Evolutionary conservation across 2,113 vertebrate species (phyloP), one percentile per base, ranked within the genome.

Genomic region (Polypterus bichir): DNA sequence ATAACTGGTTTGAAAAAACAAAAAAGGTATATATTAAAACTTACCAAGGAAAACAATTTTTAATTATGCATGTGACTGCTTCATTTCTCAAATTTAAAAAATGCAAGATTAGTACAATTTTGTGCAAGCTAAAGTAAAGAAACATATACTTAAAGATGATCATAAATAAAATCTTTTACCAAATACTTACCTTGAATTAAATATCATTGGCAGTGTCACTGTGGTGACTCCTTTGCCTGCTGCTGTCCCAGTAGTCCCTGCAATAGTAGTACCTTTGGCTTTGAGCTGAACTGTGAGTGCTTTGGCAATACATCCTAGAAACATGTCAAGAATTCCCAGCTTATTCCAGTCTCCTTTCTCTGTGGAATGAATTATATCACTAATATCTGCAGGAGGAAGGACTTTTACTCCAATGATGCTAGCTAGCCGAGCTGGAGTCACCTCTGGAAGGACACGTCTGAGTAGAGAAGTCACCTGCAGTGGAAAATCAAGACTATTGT

Each of bases 321-420:
- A 98, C 95, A 99, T 98, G 76, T 99, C 96, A 44, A 99, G 83
- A 74, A 99, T 97, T 64, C 94, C 90, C 6, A 97, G 80, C 61
- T 96, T 96, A 80, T 91, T 98, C 93, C 95, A 98, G 69, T 99
- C 96, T 49, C 94, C 93, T 75, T 97, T 98, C 78, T 98, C 96
- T 2, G 96, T 97, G 59, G 96, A 99, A 76, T 99, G 96, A 70
- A 99, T 98, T 67, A 99, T 97, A 72, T 99, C 96, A 64, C 95
- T 98, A 77, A 99, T 99, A 78, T 99, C 95, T 6, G 96, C 96
- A 5, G 96, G 95, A 0, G 96, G 95, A 27, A 99, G 87, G 55
- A 93, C 87, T 76, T 97, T 98, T 60, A 99, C 96, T 0, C 96
- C 96, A 47, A 96, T 97, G 70, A 99, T 93, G 72, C 95, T 98